These are phyloP conservation scores for Micropoecilia bifurca DNA, from an alignment of 2,797 vertebrate genomes.

Conservation along the genomic window DNA sequence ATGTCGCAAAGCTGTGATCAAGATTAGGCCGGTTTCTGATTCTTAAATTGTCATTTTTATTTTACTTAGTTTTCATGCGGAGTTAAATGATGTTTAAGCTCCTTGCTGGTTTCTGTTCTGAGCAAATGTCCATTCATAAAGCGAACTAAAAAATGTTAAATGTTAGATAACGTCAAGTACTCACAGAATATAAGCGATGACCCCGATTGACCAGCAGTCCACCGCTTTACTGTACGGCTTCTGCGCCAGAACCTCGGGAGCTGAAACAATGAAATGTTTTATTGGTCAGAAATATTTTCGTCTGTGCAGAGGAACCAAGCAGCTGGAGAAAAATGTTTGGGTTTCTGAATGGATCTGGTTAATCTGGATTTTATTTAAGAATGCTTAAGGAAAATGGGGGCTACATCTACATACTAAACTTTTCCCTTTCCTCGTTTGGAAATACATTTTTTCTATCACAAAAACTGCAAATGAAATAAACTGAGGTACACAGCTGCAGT, in stretches of 20 bases:
- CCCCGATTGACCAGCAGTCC: slow-evolving; percentile 98
- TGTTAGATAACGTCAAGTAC: slow-evolving; percentile 64
- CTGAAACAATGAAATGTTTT: slow-evolving; percentile 69
- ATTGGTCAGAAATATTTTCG: neutral
- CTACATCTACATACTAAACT: neutral
- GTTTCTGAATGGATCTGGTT: neutral
- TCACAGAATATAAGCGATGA: slow-evolving; percentile 98
- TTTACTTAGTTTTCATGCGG: neutral
- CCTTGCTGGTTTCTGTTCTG: neutral
- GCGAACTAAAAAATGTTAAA: neutral
- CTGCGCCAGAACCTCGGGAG: slow-evolving; percentile 98
- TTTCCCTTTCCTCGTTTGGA: neutral
- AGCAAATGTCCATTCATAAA: neutral
- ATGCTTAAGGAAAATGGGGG: neutral
- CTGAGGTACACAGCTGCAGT: neutral
- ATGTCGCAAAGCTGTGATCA: neutral
- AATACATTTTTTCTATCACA: neutral
- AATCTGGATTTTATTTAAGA: neutral
- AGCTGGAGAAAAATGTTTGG: neutral
- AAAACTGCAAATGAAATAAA: neutral
- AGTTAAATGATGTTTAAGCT: slow-evolving; percentile 1
- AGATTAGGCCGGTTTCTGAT: neutral
- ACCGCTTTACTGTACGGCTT: slow-evolving; percentile 99
- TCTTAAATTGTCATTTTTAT: neutral
- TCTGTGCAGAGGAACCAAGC: slow-evolving; percentile 1